Percentiles rank a stretch among this genome's conserved stretches.
These are phyloP conservation scores for Gallinago stenura DNA, from an alignment of 2,797 vertebrate species.

Conservation along the genomic window DNA sequence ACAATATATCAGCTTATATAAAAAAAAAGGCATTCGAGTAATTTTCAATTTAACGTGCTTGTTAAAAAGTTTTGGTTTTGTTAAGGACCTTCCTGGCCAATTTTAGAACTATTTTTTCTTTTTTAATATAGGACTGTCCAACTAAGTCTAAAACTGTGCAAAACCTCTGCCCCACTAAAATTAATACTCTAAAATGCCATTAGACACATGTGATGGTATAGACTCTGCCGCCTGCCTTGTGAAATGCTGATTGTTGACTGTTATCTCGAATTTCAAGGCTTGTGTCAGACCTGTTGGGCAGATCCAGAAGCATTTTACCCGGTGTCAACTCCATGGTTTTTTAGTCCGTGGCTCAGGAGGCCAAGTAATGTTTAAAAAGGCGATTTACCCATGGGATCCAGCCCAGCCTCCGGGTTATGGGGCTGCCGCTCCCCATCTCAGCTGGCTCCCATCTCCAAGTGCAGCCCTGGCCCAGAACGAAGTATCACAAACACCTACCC, in stretches of 20 bases:
- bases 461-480: neutral
- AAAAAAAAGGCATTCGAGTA: neutral
- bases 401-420: neutral
- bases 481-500: rapidly evolving
- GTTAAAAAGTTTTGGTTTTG: neutral
- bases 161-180: neutral
- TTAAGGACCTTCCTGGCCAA: neutral
- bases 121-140: neutral
- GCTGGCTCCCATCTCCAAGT: rapidly evolving
- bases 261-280: neutral
- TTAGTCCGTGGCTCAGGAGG: neutral
- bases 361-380: neutral
- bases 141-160: neutral
- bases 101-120: neutral
- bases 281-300: neutral
- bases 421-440: neutral
- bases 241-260: neutral
- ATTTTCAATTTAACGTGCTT: neutral
- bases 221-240: neutral
- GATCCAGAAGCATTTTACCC: neutral
- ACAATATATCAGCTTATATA: neutral
- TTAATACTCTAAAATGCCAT: neutral
- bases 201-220: rapidly evolving
- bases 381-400: rapidly evolving
- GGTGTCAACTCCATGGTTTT: neutral